Evolutionary conservation across 2,888 invertebrate genomes (phyloP).

Genomic region (Anoplius nigerrimus): DNA sequence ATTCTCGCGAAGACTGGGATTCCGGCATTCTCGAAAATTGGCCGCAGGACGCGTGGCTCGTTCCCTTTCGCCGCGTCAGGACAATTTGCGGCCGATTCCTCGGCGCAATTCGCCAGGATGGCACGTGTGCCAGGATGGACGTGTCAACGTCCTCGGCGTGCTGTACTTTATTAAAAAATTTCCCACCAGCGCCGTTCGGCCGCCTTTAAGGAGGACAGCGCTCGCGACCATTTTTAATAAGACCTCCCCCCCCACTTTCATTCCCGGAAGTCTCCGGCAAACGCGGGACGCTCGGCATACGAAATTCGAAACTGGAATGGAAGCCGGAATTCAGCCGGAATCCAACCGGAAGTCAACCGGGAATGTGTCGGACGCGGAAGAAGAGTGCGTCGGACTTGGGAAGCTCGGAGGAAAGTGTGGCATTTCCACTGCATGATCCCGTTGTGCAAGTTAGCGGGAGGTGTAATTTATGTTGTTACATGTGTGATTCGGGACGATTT

Average conservation of each 20-base stretch:
- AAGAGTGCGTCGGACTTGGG: too few relatives aligned
- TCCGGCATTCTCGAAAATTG: not conserved
- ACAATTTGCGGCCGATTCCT: conserved; percentile 16
- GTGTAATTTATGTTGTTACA: too few relatives aligned
- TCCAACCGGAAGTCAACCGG: not conserved
- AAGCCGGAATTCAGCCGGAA: too few relatives aligned
- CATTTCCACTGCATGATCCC: too few relatives aligned
- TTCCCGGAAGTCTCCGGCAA: conserved; percentile 6
- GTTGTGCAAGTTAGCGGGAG: too few relatives aligned
- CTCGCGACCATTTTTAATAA: conserved; percentile 50
- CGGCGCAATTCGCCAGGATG: conserved; percentile 18
- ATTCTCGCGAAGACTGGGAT: too few relatives aligned
- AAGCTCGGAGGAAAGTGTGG: too few relatives aligned
- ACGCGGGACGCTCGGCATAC: conserved; percentile 17
- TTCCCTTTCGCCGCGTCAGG: conserved; percentile 10
- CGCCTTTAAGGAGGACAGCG: conserved; percentile 33
- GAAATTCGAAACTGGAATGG: too few relatives aligned
- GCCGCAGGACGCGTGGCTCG: not conserved
- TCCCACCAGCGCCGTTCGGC: conserved; percentile 59
- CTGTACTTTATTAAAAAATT: conserved; percentile 66
- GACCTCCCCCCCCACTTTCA: conserved; percentile 20
- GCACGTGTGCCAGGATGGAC: conserved; percentile 16
- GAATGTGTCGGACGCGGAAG: too few relatives aligned
- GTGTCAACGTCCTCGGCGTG: conserved; percentile 16
- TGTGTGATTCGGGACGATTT: too few relatives aligned